phyloP scores from a whole-genome alignment of 64 coral and sea anemone species.

The Astreopora myriophthalma region DNA sequence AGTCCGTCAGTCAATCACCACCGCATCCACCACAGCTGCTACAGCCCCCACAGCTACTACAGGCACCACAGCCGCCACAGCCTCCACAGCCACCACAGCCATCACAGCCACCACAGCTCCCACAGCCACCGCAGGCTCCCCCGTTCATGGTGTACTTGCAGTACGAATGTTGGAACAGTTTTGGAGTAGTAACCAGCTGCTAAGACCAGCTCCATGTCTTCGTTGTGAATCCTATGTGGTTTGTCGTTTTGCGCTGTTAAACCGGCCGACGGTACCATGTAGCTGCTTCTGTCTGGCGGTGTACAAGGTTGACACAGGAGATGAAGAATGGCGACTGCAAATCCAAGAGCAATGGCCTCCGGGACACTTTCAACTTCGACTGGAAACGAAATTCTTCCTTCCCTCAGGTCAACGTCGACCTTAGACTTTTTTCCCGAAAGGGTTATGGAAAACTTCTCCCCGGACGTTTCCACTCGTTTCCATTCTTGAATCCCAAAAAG shows the following conservation, averaged over 20 bases:
- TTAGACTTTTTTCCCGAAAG: neutral
- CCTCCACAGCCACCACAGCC: slow-evolving; percentile 36
- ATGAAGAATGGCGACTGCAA: slow-evolving; percentile 71
- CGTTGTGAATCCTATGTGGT: slow-evolving; percentile 50
- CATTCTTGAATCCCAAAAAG: neutral
- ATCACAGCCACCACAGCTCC: slow-evolving; percentile 27
- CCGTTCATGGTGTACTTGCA: slow-evolving; percentile 18
- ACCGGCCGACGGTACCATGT: slow-evolving; percentile 12
- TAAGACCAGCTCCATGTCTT: slow-evolving; percentile 8
- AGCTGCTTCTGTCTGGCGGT: neutral
- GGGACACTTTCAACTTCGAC: neutral
- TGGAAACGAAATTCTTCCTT: slow-evolving; percentile 44
- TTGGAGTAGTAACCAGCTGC: slow-evolving; percentile 45
- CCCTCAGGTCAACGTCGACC: slow-evolving; percentile 40
- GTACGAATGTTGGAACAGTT: slow-evolving; percentile 26
- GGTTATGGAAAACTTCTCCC: slow-evolving; percentile 10
- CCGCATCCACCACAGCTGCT: slow-evolving; percentile 22
- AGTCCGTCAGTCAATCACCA: too few relatives aligned
- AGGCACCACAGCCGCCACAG: neutral
- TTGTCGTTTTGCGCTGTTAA: neutral
- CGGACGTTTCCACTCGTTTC: neutral
- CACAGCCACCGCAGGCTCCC: slow-evolving; percentile 14
- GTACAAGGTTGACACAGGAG: slow-evolving; percentile 63
- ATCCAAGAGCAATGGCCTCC: slow-evolving; percentile 58
- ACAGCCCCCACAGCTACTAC: too few relatives aligned